Percentiles rank a stretch among this genome's conserved stretches.
phyloP scores from a whole-genome alignment of 30 jellyfish, hydroid and myxozoan species.

The Turritopsis rubra region DNA sequence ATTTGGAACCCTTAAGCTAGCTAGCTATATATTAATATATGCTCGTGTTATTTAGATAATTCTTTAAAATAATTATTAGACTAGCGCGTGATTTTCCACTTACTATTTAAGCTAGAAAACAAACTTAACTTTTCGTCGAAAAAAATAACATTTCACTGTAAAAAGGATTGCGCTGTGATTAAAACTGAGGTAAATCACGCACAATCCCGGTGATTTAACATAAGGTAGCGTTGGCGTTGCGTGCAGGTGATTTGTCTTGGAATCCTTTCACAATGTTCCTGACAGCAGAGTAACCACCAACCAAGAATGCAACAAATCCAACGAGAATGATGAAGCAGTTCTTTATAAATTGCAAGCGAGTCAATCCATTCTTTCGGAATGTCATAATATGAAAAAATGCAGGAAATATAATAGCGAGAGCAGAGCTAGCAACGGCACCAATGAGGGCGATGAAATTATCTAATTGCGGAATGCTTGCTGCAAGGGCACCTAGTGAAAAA shows the following conservation, averaged over 20 bases:
- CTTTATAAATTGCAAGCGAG: slow-evolving; percentile 36
- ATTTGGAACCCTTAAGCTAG: no score
- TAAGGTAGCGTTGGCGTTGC: background rate
- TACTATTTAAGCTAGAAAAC: no score
- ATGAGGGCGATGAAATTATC: slow-evolving; percentile 81
- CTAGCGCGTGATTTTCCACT: no score
- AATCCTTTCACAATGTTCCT: slow-evolving; percentile 75
- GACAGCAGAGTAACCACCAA: slow-evolving; percentile 78
- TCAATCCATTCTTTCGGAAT: slow-evolving; percentile 67
- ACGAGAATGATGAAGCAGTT: slow-evolving; percentile 47
- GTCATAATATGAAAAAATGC: slow-evolving; percentile 82
- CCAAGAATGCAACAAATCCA: slow-evolving; percentile 65
- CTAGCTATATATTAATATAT: no score
- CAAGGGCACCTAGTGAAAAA: slow-evolving; percentile 72
- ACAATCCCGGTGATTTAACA: no score
- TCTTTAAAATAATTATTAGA: background rate
- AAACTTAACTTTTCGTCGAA: no score
- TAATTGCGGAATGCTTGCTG: slow-evolving; percentile 86
- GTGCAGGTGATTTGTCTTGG: background rate
- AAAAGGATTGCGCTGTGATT: background rate
- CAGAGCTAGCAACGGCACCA: slow-evolving; percentile 96
- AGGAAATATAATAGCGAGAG: slow-evolving; percentile 92
- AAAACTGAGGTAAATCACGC: background rate
- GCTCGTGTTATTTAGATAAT: background rate
- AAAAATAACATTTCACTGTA: no score